These are phyloP conservation scores for Patella pellucida DNA, from an alignment of 2,888 invertebrate species.

Conservation along the genomic window DNA sequence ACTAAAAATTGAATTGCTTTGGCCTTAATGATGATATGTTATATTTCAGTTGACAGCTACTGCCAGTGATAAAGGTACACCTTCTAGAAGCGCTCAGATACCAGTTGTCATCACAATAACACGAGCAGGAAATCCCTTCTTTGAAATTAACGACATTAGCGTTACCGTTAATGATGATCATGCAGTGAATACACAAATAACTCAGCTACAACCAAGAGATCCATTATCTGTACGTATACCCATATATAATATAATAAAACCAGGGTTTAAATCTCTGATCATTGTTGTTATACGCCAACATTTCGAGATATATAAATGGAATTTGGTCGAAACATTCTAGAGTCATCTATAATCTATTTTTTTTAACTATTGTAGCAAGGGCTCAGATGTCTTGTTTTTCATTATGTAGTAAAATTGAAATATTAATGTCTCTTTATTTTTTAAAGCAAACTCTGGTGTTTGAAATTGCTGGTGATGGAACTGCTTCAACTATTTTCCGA, in stretches of 20 bases:
- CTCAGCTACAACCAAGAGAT: slow-evolving; percentile 52
- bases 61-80: slow-evolving; percentile 45
- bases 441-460: slow-evolving; percentile 42
- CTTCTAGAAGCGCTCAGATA: slow-evolving; percentile 31
- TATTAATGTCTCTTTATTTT: too few relatives aligned
- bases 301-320: too few relatives aligned
- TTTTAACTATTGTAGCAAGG: too few relatives aligned
- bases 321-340: too few relatives aligned
- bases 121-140: slow-evolving; percentile 56
- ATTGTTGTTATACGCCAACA: too few relatives aligned
- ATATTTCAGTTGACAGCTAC: slow-evolving; percentile 43
- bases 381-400: too few relatives aligned
- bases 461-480: slow-evolving; percentile 55
- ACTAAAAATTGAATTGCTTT: too few relatives aligned
- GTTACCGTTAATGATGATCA: slow-evolving; percentile 47
- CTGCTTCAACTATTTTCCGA: slow-evolving; percentile 53
- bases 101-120: slow-evolving; percentile 55
- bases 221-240: slow-evolving; percentile 38
- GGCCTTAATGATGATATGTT: too few relatives aligned
- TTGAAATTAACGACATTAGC: slow-evolving; percentile 47
- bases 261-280: too few relatives aligned
- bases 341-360: too few relatives aligned
- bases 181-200: slow-evolving; percentile 39
- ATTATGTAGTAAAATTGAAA: too few relatives aligned
- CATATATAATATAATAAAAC: background rate